Percentiles rank a stretch among this genome's conserved stretches.
These are phyloP conservation scores for Synergus laeviventris DNA, from an alignment of 2,888 invertebrate genomes.

Conservation along the genomic window DNA sequence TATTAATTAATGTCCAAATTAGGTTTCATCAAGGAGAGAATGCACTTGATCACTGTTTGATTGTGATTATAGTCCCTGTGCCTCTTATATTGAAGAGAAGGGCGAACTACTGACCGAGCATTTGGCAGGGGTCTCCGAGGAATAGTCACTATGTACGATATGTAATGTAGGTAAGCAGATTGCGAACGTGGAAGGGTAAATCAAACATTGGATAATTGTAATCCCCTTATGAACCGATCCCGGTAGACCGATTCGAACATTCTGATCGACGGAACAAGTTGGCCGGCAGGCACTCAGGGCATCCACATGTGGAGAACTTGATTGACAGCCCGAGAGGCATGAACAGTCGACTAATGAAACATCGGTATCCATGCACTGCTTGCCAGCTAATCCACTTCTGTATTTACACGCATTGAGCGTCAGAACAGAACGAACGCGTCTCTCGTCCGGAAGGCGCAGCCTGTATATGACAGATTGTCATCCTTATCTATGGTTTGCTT, in stretches of 20 bases:
- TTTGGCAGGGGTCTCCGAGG: constrained; percentile 24
- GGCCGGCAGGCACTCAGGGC: constrained; percentile 56
- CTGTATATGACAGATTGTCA: constrained; percentile 52
- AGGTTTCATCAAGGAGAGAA: not conserved
- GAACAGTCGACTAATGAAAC: constrained; percentile 74
- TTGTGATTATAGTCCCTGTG: constrained; percentile 1
- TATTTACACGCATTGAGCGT: constrained; percentile 54
- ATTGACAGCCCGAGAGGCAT: constrained; percentile 71
- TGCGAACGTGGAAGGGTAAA: constrained; percentile 64
- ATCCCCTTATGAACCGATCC: constrained; percentile 64
- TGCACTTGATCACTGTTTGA: constrained; percentile 9
- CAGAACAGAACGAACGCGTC: constrained; percentile 10
- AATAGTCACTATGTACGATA: constrained; percentile 26
- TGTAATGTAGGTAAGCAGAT: constrained; percentile 55
- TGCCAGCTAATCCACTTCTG: constrained; percentile 64
- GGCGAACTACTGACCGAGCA: constrained; percentile 21
- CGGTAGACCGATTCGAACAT: constrained; percentile 58
- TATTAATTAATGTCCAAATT: not conserved
- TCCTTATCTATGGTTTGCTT: constrained; percentile 35
- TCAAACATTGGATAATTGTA: constrained; percentile 68
- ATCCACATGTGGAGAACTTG: constrained; percentile 67
- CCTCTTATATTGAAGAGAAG: constrained; percentile 20
- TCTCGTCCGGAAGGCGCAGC: constrained; percentile 34
- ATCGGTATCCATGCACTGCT: constrained; percentile 72
- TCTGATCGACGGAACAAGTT: constrained; percentile 53